Percentiles rank a stretch among this genome's conserved stretches.
These are phyloP conservation scores for Hemithea aestivaria DNA, from an alignment of 2,888 invertebrate genomes.

Conservation along the genomic window DNA sequence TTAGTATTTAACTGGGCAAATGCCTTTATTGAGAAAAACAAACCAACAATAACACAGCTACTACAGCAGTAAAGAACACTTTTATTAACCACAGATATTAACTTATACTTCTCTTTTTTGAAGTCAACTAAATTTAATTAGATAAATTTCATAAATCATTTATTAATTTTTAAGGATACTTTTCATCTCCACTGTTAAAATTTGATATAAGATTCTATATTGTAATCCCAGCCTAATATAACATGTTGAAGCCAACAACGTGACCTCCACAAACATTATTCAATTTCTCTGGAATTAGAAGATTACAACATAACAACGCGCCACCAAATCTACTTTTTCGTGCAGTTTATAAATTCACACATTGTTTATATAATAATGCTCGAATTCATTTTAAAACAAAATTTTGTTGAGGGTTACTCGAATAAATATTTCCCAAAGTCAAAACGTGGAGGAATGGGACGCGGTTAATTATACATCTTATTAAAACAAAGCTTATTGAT, in stretches of 20 bases:
- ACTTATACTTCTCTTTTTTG: no score
- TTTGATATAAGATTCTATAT: no score
- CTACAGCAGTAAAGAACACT: no score
- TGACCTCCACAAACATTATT: constrained; percentile 55
- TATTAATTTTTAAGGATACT: no score
- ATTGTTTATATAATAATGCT: constrained; percentile 41
- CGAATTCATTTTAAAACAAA: constrained; percentile 48
- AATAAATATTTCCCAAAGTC: constrained; percentile 26
- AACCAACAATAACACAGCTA: no score
- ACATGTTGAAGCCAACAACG: constrained; percentile 33
- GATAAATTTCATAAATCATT: no score
- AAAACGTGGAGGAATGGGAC: constrained; percentile 19
- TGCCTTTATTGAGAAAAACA: no score
- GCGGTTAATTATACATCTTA: constrained; percentile 15
- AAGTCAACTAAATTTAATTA: no score
- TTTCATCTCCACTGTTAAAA: no score
- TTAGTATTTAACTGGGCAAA: no score
- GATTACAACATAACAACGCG: constrained; percentile 55
- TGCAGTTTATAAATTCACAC: constrained; percentile 53
- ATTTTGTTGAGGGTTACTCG: constrained; percentile 35
- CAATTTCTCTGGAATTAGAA: constrained; percentile 66
- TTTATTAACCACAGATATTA: no score
- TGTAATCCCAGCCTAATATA: background rate
- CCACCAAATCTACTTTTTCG: constrained; percentile 54
- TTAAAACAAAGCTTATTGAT: constrained; percentile 10